phyloP scores from a whole-genome alignment of 2,797 vertebrate genomes.

The Silurus aristotelis region DNA sequence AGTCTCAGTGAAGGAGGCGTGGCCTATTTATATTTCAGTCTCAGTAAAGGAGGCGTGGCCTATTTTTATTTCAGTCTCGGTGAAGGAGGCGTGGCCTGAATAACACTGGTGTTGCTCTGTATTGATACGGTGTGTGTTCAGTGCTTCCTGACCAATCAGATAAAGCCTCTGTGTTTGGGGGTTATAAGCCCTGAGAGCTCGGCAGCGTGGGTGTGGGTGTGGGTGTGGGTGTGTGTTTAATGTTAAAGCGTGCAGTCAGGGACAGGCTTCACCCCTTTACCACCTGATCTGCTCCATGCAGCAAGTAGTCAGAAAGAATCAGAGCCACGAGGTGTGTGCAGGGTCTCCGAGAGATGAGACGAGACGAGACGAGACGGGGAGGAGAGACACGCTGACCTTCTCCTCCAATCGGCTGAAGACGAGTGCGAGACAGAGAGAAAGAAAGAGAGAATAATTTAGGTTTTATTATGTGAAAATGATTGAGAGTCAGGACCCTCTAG shows the following conservation, averaged over 20 bases:
- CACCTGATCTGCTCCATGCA: background rate
- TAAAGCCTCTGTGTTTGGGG: background rate
- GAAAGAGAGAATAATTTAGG: background rate
- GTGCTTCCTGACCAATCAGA: background rate
- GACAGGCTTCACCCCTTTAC: background rate
- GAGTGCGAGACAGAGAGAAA: background rate
- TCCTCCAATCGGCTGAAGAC: background rate
- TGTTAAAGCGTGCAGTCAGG: background rate
- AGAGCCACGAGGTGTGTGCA: background rate
- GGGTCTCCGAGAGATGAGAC: background rate
- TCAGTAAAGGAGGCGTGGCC: background rate
- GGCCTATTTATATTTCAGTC: background rate
- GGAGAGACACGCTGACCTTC: background rate
- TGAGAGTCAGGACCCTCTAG: background rate
- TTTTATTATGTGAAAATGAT: background rate
- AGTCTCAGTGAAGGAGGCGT: background rate
- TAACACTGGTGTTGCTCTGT: background rate
- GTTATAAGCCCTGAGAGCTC: background rate
- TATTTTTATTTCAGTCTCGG: background rate
- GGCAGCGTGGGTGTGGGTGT: background rate
- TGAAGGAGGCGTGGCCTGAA: background rate
- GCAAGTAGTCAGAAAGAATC: background rate
- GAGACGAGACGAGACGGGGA: too few relatives aligned
- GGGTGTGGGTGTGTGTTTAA: background rate
- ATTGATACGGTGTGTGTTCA: background rate